A percentile compares a stretch with the other conserved stretches of the same genome.
Evolutionary conservation across 2,888 invertebrate species (phyloP).

Genomic region (Imbricaverruca yamaguchii): DNA sequence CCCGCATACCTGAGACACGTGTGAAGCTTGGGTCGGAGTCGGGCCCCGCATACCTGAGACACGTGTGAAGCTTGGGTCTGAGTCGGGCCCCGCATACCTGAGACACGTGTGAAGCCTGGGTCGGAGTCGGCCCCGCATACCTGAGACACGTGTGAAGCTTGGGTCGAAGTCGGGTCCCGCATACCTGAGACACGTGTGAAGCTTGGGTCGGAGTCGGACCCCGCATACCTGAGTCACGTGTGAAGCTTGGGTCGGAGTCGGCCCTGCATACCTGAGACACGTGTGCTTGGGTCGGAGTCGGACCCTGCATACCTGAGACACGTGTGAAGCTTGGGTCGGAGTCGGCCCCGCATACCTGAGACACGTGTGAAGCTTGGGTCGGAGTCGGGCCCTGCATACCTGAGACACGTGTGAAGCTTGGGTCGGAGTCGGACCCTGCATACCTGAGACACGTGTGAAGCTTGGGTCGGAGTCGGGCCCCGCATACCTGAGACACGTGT

Average conservation of each 20-base stretch:
- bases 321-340: no score
- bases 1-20: not conserved
- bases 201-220: not conserved
- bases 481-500: not conserved
- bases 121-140: not conserved
- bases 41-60: not conserved
- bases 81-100: not conserved
- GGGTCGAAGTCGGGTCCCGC: not conserved
- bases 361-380: no score
- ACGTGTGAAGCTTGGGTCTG: no score
- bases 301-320: not conserved
- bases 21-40: no score
- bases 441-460: no score
- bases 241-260: no score
- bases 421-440: not conserved
- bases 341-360: not conserved
- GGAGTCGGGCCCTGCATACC: not conserved
- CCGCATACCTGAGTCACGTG: not conserved
- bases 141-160: no score
- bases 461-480: not conserved
- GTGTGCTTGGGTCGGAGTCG: no score
- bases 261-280: not conserved
- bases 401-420: no score
- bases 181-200: no score
- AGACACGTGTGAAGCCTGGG: no score